phyloP scores from a whole-genome alignment of 1,140 invertebrate species.

The Drosophila busckii region DNA sequence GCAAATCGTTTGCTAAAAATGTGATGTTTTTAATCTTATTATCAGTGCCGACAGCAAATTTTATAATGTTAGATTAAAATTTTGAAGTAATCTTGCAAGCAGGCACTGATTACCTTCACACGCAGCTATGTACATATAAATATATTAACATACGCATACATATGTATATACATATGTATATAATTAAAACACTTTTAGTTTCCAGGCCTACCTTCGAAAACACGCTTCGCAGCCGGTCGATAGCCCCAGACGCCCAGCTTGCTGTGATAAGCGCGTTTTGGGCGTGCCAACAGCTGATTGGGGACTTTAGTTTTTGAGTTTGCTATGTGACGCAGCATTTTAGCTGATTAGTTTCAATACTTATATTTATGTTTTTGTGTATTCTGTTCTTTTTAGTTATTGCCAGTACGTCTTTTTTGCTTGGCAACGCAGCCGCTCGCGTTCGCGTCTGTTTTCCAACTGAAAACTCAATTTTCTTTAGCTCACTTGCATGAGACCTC shows the following conservation, averaged over 20 bases:
- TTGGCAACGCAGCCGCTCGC: conserved; percentile 15
- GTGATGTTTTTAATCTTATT: conserved; percentile 65
- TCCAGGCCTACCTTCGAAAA: conserved; percentile 80
- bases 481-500: conserved; percentile 1
- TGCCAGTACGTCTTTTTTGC: not conserved
- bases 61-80: conserved; percentile 36
- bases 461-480: conserved; percentile 4
- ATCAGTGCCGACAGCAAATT: conserved; percentile 33
- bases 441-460: conserved; percentile 19
- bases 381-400: not conserved
- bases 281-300: conserved; percentile 29
- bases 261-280: conserved; percentile 80
- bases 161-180: conserved; percentile 10
- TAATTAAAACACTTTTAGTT: not conserved
- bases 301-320: conserved; percentile 28
- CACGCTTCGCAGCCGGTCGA: conserved; percentile 68
- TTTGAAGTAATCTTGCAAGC: conserved; percentile 6
- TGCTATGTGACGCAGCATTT: conserved; percentile 56
- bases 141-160: no score
- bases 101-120: conserved; percentile 17
- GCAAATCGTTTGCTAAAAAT: conserved; percentile 15
- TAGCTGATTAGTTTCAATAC: conserved; percentile 17
- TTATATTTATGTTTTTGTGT: not conserved
- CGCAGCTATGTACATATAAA: conserved; percentile 13
- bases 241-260: conserved; percentile 82